phyloP scores from a whole-genome alignment of 1,140 invertebrate species.

The Tenebrio molitor region DNA sequence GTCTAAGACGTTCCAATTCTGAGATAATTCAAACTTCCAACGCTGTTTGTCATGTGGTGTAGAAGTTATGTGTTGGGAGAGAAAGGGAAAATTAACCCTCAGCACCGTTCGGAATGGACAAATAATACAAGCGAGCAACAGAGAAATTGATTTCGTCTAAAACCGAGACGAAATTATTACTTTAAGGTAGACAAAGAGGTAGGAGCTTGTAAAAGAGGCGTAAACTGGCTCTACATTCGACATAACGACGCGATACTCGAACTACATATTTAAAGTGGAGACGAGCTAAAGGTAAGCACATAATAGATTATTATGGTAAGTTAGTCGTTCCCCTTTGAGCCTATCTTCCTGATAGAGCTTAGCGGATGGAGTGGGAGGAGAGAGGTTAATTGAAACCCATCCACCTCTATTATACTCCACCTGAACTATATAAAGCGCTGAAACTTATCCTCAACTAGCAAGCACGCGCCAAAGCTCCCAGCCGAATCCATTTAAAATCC shows the following conservation, averaged over 20 bases:
- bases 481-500: conserved; percentile 12
- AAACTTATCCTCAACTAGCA: conserved; percentile 54
- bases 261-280: conserved; percentile 18
- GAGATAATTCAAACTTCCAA: conserved; percentile 48
- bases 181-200: no score
- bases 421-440: conserved; percentile 56
- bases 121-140: neutral
- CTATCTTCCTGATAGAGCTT: conserved; percentile 51
- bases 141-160: conserved; percentile 26
- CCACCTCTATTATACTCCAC: conserved; percentile 59
- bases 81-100: conserved; percentile 41
- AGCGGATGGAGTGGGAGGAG: conserved; percentile 47
- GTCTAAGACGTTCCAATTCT: conserved; percentile 49
- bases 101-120: conserved; percentile 5
- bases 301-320: conserved; percentile 49
- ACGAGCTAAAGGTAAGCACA: conserved; percentile 44
- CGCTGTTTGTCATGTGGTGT: conserved; percentile 45
- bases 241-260: conserved; percentile 4
- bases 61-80: conserved; percentile 19
- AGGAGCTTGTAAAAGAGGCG: neutral
- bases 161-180: neutral
- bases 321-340: conserved; percentile 50
- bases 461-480: conserved; percentile 25
- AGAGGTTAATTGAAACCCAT: conserved; percentile 60
- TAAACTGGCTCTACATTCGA: neutral